Evolutionary conservation across 2,888 invertebrate species (phyloP), one percentile per base, ranked within the genome.

Genomic region (Adelphocoris suturalis): DNA sequence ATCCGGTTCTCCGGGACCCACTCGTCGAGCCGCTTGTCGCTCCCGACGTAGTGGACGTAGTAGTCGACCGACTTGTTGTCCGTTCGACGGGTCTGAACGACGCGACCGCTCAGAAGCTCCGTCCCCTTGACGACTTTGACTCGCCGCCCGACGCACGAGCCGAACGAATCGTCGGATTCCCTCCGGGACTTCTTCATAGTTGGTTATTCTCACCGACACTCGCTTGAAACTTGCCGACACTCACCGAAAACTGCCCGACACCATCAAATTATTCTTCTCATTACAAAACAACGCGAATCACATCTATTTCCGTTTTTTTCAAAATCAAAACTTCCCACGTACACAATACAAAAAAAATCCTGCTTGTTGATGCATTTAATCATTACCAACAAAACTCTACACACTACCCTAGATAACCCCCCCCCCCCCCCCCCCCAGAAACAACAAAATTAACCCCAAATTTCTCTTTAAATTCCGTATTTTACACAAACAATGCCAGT

Each of bases 31-130:
- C 99, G 95, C 92, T 99, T 95, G 93, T 99, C 99, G 93, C 97
- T 97, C 14, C 98, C 98, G 93, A 98, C 98, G 94, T 99, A 99
- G 93, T 99, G 99, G 11, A 99, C 98, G 93, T 99, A 99, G 93
- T 98, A 99, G 93, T 99, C 99, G 37, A 80, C n/a, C 46, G 80
- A 47, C 16, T 80, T 37, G 80, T 80, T 80, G n/a, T 80, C 80
- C 80, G 80, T 46, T 1, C 57, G 57, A 57, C 57, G 57, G 5
- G 57, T 57, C n/a, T 57, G 57, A 1, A 57, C 57, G 57, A 57
- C 57, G 57, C 57, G 57, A 0, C 57, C 57, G 57, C 57, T 57
- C 57, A 57, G n/a, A 5, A 57, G 57, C n/a, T 57, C 57, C 57
- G 57, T n/a, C 14, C 57, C 57, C n/a, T 57, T 57, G 57, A 57